Base-by-base conservation (phyloP, 2,797 vertebrate genomes). In the Lycodopsis pacificus region DNA sequence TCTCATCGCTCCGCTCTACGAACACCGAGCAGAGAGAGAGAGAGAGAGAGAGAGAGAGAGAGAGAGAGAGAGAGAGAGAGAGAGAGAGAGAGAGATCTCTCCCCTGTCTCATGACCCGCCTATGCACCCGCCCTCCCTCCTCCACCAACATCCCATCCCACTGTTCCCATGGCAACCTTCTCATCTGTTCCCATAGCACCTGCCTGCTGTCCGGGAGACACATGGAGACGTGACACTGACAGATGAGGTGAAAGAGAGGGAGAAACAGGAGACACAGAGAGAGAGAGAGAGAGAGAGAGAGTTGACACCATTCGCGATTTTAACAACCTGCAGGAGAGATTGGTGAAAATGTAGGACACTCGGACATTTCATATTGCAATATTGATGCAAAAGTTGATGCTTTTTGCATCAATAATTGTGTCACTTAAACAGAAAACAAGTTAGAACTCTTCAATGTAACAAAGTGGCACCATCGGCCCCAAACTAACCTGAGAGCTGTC, bases 131-230 rank as follows among this genome's bases (percentile, higher is more conserved):
- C 63, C 71, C 73, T 53, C 73, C 48, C 44, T 65, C 54, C 54
- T 65, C 68, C 62, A 25, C 71, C 56, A 76, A 77, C 81, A 82
- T 86, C 76, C 67, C 81, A 69, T 79, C 72, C 75, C 68, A 69
- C 72, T 79, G 88, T 94, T 92, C 59, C 89, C 83, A 92, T 91
- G 86, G 89, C 79, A 91, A 94, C 91, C 81, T 61, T 76, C 66
- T 89, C 85, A 77, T 88, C 82, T 77, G 76, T 88, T 92, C 86
- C 89, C 84, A 86, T 77, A 80, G 87, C 91, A 88, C 90, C 93
- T 91, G 91, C 89, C 90, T 89, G 90, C 88, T 93, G 92, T 93
- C 91, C 91, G 15, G 81, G 80, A 91, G 89, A 90, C 88, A 92
- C 88, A 86, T 27, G 72, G 66, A 87, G 82, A 88, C 10, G 65